Evolutionary conservation across 2,888 invertebrate genomes (phyloP), one percentile per base, ranked within the genome.

Genomic region (Caenorhabditis imperialis): DNA sequence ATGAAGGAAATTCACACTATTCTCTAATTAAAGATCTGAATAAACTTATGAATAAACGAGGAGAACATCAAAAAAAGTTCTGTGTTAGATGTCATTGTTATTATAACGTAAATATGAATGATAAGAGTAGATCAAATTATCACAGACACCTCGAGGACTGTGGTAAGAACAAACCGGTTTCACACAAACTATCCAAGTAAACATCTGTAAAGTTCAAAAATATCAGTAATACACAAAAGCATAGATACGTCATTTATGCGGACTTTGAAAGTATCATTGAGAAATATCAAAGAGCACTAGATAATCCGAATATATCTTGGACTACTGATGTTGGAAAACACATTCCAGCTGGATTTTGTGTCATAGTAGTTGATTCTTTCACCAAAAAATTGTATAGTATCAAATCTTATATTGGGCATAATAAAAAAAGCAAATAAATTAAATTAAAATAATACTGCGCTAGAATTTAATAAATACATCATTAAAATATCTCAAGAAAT

Each of bases 201-300:
- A 33, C 71, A 54, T 40, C n/a, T 14, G 44, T 72, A 8, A 48
- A 79, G 42, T 78, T 79, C 50, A 20, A 61, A 65, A 79, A 72
- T 25, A 55, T 72, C 35, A 35, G 48, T 1, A 79, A 74, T 33
- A 77, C 79, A n/a, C 79, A 79, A 53, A 79, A 73, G 25, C 74
- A 75, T 65, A 27, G 77, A 42, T 79, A 60, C 35, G 62, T 79
- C 14, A 61, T 69, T 37, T 78, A 78, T 58, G 62, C 73, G 20
- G 78, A 78, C 35, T 77, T 78, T 63, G 78, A 78, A 51, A 47
- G 20, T 61, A 57, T 75, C 0, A 79, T 75, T n/a, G 6, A 75
- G 37, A 76, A 77, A 35, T 30, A 37, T 33, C 18, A 16, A 18
- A 48, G 16, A 18, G 1, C n/a, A 42, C 30, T 16, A 42, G 45